Evolutionary conservation across 2,888 invertebrate genomes (phyloP).

Genomic region (Electrophaes corylata): DNA sequence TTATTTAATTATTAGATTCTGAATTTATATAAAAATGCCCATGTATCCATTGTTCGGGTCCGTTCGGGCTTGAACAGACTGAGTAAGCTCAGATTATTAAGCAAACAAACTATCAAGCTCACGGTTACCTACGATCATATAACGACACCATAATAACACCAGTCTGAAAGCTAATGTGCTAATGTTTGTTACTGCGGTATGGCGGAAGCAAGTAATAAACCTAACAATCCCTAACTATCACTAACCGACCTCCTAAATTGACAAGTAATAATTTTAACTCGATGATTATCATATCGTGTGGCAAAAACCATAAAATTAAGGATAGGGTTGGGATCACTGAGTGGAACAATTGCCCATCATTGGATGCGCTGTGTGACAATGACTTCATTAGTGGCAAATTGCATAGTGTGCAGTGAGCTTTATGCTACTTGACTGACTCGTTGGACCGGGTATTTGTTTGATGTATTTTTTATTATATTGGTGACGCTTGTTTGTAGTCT

Average conservation of each 20-base stretch:
- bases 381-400: conserved; percentile 62
- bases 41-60: too few species aligned
- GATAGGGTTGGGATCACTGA: conserved; percentile 62
- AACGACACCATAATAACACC: not conserved
- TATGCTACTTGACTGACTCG: conserved; percentile 25
- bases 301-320: conserved; percentile 63
- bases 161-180: conserved; percentile 2
- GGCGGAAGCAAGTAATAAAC: conserved; percentile 56
- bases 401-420: conserved; percentile 28
- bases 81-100: too few species aligned
- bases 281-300: conserved; percentile 59
- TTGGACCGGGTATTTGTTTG: conserved; percentile 14
- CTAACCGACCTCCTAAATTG: conserved; percentile 56
- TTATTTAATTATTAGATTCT: too few species aligned
- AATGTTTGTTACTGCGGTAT: conserved; percentile 11
- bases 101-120: too few species aligned
- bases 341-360: conserved; percentile 62
- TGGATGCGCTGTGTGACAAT: conserved; percentile 57
- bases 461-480: conserved; percentile 9
- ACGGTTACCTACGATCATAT: too few species aligned
- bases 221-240: conserved; percentile 40
- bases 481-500: conserved; percentile 11
- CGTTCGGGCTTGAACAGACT: too few species aligned
- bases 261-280: conserved; percentile 65
- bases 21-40: too few species aligned